phyloP scores from a whole-genome alignment of 2,888 invertebrate species.

The Callimorpha dominula region DNA sequence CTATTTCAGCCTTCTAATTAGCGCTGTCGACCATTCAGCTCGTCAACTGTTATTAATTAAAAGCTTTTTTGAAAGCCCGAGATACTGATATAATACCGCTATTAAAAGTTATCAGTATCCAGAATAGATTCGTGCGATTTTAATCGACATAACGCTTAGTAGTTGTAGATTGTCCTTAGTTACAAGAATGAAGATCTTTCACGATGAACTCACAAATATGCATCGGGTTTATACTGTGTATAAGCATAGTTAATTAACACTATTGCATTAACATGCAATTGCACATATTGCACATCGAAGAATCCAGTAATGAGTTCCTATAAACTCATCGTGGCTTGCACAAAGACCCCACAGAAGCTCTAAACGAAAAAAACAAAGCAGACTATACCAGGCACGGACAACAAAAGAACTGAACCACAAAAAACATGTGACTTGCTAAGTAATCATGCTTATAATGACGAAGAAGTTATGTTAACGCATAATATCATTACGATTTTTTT shows the following conservation, averaged over 20 bases:
- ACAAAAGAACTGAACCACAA: conserved; percentile 48
- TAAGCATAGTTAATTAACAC: conserved; percentile 6
- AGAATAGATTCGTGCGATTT: not conserved
- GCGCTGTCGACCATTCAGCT: too few species aligned
- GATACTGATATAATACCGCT: too few species aligned
- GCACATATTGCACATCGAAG: conserved; percentile 60
- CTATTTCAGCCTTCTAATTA: too few species aligned
- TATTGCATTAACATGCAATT: conserved; percentile 55
- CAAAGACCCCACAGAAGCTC: conserved; percentile 70
- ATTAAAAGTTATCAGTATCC: too few species aligned
- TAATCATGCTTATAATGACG: conserved; percentile 17
- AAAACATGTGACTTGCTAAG: conserved; percentile 14
- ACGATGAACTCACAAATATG: not conserved
- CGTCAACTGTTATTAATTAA: too few species aligned
- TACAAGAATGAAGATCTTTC: not conserved
- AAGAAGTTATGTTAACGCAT: not conserved
- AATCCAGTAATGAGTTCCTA: conserved; percentile 70
- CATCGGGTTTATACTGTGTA: not conserved
- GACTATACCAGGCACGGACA: conserved; percentile 63
- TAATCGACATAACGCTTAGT: not conserved
- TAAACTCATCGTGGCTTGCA: conserved; percentile 57
- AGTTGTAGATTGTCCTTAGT: too few species aligned
- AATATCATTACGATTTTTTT: not conserved
- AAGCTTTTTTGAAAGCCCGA: too few species aligned
- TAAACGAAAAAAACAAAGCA: conserved; percentile 66